Evolutionary conservation across 1,140 invertebrate genomes (phyloP).

Genomic region (Diploscapter pachys): DNA sequence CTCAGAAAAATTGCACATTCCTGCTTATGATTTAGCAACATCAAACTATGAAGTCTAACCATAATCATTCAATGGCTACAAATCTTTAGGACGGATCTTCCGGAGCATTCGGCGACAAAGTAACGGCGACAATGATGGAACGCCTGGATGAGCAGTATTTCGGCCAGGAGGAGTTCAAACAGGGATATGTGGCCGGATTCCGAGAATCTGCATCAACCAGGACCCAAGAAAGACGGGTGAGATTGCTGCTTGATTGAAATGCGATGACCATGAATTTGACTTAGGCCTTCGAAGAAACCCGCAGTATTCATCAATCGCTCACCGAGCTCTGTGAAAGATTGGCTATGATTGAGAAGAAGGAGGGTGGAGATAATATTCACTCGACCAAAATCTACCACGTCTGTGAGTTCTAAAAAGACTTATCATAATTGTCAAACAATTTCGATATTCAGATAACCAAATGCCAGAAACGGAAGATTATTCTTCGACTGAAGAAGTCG

Average conservation of each 20-base stretch:
- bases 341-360: conserved; percentile 51
- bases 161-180: conserved; percentile 56
- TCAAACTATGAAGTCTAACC: too few relatives aligned
- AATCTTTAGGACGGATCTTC: conserved; percentile 41
- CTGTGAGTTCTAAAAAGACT: conserved; percentile 41
- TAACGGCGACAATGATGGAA: conserved; percentile 48
- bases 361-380: conserved; percentile 56
- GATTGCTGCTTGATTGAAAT: not conserved
- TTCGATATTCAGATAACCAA: conserved; percentile 47
- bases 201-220: conserved; percentile 47
- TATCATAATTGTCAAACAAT: not conserved
- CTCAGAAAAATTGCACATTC: too few relatives aligned
- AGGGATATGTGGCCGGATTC: conserved; percentile 58
- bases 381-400: conserved; percentile 59
- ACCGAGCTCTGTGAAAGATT: conserved; percentile 56
- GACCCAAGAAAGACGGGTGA: conserved; percentile 30
- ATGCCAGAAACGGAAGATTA: conserved; percentile 42
- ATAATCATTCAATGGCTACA: too few relatives aligned
- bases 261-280: not conserved
- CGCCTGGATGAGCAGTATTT: conserved; percentile 57
- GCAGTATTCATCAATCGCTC: conserved; percentile 52
- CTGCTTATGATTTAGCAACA: too few relatives aligned
- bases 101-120: conserved; percentile 53
- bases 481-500: conserved; percentile 45
- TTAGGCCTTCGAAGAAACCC: conserved; percentile 47